Percentiles rank a stretch among this genome's conserved stretches.
Evolutionary conservation across 2,113 vertebrate species (phyloP).

Genomic region (Myiozetetes cayanensis): DNA sequence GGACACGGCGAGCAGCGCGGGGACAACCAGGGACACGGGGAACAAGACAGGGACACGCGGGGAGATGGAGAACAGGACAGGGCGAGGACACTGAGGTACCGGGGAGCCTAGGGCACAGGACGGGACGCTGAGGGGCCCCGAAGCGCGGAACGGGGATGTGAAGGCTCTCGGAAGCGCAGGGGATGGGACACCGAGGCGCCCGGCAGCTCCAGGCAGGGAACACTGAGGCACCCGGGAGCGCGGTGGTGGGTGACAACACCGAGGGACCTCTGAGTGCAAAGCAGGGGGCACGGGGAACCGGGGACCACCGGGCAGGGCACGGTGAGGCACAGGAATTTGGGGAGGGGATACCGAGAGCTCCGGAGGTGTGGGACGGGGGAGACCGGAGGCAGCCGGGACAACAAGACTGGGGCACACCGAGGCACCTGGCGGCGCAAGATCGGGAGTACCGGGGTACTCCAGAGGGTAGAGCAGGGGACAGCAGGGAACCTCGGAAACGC

Average conservation of each 20-base stretch:
- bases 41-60: background rate
- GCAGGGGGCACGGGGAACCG: background rate
- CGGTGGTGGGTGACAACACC: background rate
- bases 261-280: background rate
- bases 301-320: background rate
- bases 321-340: background rate
- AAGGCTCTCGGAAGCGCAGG: background rate
- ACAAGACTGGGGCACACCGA: no score
- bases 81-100: background rate
- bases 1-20: background rate
- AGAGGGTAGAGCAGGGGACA: background rate
- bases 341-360: background rate
- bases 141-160: background rate
- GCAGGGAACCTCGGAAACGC: background rate
- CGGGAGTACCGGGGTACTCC: background rate
- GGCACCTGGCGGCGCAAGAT: background rate
- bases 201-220: background rate
- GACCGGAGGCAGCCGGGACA: accelerated
- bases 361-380: background rate
- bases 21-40: no score
- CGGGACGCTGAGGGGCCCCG: background rate
- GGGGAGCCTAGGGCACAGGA: background rate
- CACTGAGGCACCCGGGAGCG: background rate
- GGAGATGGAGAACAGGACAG: background rate
- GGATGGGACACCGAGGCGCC: background rate